Base-by-base conservation (phyloP, 2,888 invertebrate species). In the Mythimna loreyi region DNA sequence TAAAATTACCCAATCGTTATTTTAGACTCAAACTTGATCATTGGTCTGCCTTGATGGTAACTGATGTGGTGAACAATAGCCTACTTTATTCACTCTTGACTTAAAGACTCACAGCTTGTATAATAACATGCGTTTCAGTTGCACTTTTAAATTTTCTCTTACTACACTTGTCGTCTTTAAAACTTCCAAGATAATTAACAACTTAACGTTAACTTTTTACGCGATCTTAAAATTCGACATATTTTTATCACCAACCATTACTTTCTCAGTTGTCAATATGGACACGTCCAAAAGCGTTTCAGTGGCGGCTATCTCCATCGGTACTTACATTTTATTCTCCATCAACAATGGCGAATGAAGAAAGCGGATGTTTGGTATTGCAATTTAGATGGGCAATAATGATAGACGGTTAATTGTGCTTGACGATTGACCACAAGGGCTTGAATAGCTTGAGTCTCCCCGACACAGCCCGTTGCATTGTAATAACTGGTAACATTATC, bases 301-400 rank as follows among this genome's bases (percentile, higher is more conserved):
- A 64, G 9, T 47, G 8, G 59, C 7, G 25, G 40, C 60, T 62
- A 78, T 75, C 67, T 64, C 65, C 58, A 78, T 75, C 72, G 75
- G 78, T 80, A 75, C 84, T 84, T 78, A 76, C 78, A 84, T 85
- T 83, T 82, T 75, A 75, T 74, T 81, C 75, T 77, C 78, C 77
- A 84, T 85, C 65, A 80, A 83, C 83, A 85, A 85, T 82, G 80
- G 84, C 86, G 85, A 87, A 86, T 81, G 86, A 89, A 90, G 91
- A 89, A 91, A 91, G 90, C 93, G 94, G 94, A 93, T 92, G 93
- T 92, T 90, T 90, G 90, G 88, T 89, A 90, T 92, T 93, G 93
- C 93, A 94, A 94, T 94, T 93, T 91, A 94, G 94, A 95, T 95
- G 86, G 82, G 89, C 89, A 89, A 89, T 87, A 85, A 85, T 85